Base-by-base conservation (phyloP, 2,113 vertebrate species). In the Semnornis frantzii region DNA sequence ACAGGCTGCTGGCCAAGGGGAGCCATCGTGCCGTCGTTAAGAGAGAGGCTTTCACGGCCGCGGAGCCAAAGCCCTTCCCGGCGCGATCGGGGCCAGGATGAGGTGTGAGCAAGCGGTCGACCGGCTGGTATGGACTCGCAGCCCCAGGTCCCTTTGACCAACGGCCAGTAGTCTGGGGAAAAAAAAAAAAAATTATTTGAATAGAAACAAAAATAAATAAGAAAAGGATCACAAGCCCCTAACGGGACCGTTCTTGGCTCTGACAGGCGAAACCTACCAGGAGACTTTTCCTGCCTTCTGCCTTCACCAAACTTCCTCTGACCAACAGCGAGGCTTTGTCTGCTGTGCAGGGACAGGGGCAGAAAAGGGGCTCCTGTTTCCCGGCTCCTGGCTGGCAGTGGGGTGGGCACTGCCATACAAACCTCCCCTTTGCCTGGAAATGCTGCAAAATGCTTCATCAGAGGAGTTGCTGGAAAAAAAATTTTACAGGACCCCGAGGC, bases 1-100 rank as follows among this genome's bases (percentile, higher is more conserved):
- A 31, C 89, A 14, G 95, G 97, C 96, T 85, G 46, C 80, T 1
- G 39, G 94, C 97, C 97, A 96, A 95, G 76, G 79, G 66, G 34
- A 91, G 44, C 60, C 74, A 62, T 68, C 52, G 24, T 15, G 25
- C 21, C 57, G 59, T 81, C 9, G 20, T 80, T 94, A 81, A 97
- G 96, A 97, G 95, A 86, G 85, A 6, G 28, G 62, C 96, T 97
- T 96, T 96, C 93, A 95, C 1, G 8, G 58, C 73, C 2, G 8
- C 25, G 12, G 16, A 71, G 73, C 64, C 48, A 5, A 44, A 85
- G 90, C 59, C 73, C 52, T 88, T 69, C 91, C 92, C 25, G 25
- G 80, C 27, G 82, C 13, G 6, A 83, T 18, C 58, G 12, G 65
- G 74, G 93, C 82, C 55, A 71, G 76, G 34, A 44, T 20, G 83